A percentile compares a stretch with the other conserved stretches of the same genome.
These are phyloP conservation scores for Stichopus chloronotus DNA, from an alignment of 35 echinoderm and acorn worm genomes.

Conservation along the genomic window DNA sequence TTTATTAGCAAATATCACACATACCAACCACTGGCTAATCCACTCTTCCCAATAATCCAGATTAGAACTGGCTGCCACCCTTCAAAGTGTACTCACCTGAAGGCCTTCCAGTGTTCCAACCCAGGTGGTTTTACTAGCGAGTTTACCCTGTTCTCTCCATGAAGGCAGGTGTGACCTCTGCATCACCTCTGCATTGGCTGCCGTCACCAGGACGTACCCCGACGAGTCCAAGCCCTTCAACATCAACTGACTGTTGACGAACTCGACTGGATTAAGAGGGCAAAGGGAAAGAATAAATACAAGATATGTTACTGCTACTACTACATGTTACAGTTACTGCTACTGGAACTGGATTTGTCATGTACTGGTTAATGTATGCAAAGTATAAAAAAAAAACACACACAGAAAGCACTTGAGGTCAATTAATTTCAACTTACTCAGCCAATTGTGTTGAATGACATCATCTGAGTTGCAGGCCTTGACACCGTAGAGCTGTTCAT, in stretches of 20 bases:
- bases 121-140: slow-evolving; percentile 89
- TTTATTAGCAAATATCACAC: no score
- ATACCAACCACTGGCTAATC: no score
- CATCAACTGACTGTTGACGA: slow-evolving; percentile 96
- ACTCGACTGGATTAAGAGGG: slow-evolving; percentile 77
- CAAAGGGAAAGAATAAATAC: background rate
- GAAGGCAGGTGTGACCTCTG: slow-evolving; percentile 83
- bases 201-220: slow-evolving; percentile 90
- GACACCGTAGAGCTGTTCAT: slow-evolving; percentile 82
- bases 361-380: no score
- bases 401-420: no score
- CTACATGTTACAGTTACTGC: background rate
- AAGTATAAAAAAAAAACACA: no score
- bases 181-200: slow-evolving; percentile 87
- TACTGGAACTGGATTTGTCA: background rate
- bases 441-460: slow-evolving; percentile 93
- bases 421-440: slow-evolving; percentile 61
- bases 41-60: no score
- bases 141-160: slow-evolving; percentile 66
- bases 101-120: slow-evolving; percentile 84
- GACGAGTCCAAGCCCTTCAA: slow-evolving; percentile 83
- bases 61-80: no score
- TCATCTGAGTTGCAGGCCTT: slow-evolving; percentile 83
- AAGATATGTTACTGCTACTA: background rate
- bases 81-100: slow-evolving; percentile 60